Evolutionary conservation across 2,113 vertebrate species (phyloP).

Genomic region (Cephalopholis sonnerati): DNA sequence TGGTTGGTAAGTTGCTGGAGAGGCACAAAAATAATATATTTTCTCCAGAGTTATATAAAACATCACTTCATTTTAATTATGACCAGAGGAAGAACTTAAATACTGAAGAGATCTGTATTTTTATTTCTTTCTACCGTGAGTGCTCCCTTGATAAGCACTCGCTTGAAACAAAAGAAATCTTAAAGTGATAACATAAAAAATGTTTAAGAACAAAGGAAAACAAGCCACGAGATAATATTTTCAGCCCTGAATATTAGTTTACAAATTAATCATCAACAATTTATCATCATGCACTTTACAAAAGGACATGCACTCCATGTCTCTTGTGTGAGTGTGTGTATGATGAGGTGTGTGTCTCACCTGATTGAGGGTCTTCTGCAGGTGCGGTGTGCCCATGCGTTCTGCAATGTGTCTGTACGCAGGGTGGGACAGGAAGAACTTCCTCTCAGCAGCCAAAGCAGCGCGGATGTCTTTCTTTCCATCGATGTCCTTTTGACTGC

Average conservation of each 20-base stretch:
- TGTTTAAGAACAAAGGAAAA: background rate
- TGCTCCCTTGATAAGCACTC: background rate
- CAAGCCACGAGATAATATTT: background rate
- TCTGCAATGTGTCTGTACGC: constrained; percentile 95
- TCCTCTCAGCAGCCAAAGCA: constrained; percentile 93
- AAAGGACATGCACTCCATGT: background rate
- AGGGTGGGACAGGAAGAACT: constrained; percentile 97
- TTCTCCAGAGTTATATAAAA: background rate
- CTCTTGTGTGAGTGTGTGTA: background rate
- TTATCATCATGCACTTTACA: too few relatives aligned
- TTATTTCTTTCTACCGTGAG: background rate
- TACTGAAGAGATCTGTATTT: background rate
- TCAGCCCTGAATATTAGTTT: background rate
- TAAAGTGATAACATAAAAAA: background rate
- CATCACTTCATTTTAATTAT: background rate
- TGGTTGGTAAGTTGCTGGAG: constrained; percentile 97
- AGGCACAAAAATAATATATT: background rate
- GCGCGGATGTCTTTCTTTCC: constrained; percentile 94
- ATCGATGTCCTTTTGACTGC: constrained; percentile 98
- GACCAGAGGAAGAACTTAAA: background rate
- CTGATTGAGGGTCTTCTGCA: constrained; percentile 95
- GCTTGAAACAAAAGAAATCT: background rate
- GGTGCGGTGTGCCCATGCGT: constrained; percentile 94
- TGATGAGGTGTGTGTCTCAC: constrained; percentile 72
- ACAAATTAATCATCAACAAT: background rate